Evolutionary conservation across 1,140 invertebrate genomes (phyloP).

Genomic region (Aporrectodea caliginosa): DNA sequence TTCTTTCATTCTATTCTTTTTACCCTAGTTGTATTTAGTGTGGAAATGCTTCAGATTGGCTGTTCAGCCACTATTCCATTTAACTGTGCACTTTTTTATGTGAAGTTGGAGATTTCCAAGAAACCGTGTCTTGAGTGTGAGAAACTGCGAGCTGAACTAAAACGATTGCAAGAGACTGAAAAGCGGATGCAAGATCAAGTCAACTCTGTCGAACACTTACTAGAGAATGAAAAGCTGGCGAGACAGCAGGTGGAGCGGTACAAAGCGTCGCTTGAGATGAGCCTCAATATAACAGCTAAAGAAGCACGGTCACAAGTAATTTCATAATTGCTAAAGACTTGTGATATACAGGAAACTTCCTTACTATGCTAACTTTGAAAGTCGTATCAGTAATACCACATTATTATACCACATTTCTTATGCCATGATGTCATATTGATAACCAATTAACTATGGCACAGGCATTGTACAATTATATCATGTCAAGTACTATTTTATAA

Average conservation of each 20-base stretch:
- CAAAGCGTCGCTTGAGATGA: slow-evolving; percentile 74
- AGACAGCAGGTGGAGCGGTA: slow-evolving; percentile 56
- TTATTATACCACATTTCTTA: neutral
- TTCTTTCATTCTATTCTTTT: neutral
- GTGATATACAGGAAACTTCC: neutral
- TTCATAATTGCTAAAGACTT: neutral
- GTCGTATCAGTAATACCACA: neutral
- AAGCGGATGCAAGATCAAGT: slow-evolving; percentile 42
- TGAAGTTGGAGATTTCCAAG: slow-evolving; percentile 52
- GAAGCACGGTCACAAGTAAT: slow-evolving; percentile 70
- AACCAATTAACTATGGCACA: neutral
- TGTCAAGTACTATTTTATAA: neutral
- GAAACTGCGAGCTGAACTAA: slow-evolving; percentile 60
- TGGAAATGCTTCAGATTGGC: neutral
- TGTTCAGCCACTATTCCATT: too few relatives aligned
- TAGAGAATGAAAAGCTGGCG: slow-evolving; percentile 51
- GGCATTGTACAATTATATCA: neutral
- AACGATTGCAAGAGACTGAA: slow-evolving; percentile 56
- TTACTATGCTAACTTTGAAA: neutral
- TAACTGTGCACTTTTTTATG: too few relatives aligned
- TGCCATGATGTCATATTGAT: neutral
- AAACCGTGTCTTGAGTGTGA: slow-evolving; percentile 60
- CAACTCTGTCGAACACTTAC: slow-evolving; percentile 52
- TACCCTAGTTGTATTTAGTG: neutral
- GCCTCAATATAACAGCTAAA: slow-evolving; percentile 77